Evolutionary conservation across 2,888 invertebrate species (phyloP), one percentile per base, ranked within the genome.

Genomic region (Melipona bicolor): DNA sequence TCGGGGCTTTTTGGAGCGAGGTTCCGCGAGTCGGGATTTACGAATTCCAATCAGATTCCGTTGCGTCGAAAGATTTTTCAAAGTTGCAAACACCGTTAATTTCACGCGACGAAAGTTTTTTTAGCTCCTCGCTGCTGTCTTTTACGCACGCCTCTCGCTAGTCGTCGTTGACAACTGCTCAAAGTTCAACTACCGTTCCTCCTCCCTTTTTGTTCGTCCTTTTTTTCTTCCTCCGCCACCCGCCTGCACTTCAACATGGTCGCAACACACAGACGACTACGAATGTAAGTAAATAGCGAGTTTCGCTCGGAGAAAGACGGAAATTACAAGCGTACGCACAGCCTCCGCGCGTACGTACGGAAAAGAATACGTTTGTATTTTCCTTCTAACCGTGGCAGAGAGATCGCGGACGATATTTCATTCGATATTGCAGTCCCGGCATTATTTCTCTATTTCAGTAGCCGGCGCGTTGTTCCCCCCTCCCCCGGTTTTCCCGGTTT

Each of bases 361-460:
- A 67, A 43, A 80, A 68, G 77, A 75, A 80, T 79, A 85, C 85
- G 83, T 74, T 74, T 79, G 87, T 86, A 89, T 90, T 91, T 90
- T 90, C 90, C 91, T 90, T 88, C 78, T 81, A 83, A 83, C 83
- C 81, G 83, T 69, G 65, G 79, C 78, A 75, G 85, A 86, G 88
- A 91, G 92, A 92, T 91, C 91, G 92, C 89, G 90, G 88, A 92
- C 93, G 92, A 94, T 94, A 94, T 94, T 94, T 94, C 94, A 94
- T 94, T 93, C 94, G 94, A 94, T 94, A 94, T 94, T 94, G 94
- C 94, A 92, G 88, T 87, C 88, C 91, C 90, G 91, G 92, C 93
- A 93, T 94, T 94, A 94, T 94, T 94, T 94, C 94, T 94, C 94
- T 94, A 93, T 94, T 94, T 93, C 93, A 91, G 89, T 90, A 87